phyloP scores from a whole-genome alignment of 2,888 invertebrate species.

The Byasa hedistus region DNA sequence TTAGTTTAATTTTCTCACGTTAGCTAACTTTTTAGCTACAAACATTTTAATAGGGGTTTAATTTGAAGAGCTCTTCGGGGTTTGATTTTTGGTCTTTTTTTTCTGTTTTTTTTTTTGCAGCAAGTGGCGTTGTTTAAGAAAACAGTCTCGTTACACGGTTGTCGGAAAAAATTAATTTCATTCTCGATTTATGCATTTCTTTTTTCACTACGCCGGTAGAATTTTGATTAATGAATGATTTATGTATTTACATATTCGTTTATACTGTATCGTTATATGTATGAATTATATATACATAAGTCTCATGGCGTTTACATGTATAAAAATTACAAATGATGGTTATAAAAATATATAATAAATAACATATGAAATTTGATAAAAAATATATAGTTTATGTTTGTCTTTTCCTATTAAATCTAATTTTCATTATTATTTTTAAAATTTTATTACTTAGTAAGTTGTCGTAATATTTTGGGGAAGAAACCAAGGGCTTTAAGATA shows the following conservation, averaged over 20 bases:
- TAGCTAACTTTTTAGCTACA: conserved; percentile 57
- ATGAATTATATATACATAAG: too few relatives aligned
- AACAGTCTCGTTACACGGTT: conserved; percentile 77
- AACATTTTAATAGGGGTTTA: conserved; percentile 77
- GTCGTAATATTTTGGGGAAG: too few relatives aligned
- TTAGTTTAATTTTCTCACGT: conserved; percentile 77
- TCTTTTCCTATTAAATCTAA: too few relatives aligned
- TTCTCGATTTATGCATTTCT: conserved; percentile 68
- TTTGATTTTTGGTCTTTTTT: conserved; percentile 62
- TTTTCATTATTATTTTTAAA: too few relatives aligned
- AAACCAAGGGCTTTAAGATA: too few relatives aligned
- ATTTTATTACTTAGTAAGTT: too few relatives aligned
- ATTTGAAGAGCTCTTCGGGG: conserved; percentile 79
- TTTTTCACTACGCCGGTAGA: background rate
- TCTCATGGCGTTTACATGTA: too few relatives aligned
- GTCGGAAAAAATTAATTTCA: conserved; percentile 76
- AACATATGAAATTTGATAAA: too few relatives aligned
- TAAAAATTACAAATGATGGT: too few relatives aligned
- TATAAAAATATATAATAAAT: too few relatives aligned
- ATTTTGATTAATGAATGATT: background rate
- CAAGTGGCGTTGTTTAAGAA: conserved; percentile 65
- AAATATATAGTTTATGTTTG: too few relatives aligned
- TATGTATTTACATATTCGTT: background rate
- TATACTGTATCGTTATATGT: too few relatives aligned
- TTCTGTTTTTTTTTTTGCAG: conserved; percentile 47